phyloP scores from a whole-genome alignment of 2,888 invertebrate genomes.

The Encarsia formosa region DNA sequence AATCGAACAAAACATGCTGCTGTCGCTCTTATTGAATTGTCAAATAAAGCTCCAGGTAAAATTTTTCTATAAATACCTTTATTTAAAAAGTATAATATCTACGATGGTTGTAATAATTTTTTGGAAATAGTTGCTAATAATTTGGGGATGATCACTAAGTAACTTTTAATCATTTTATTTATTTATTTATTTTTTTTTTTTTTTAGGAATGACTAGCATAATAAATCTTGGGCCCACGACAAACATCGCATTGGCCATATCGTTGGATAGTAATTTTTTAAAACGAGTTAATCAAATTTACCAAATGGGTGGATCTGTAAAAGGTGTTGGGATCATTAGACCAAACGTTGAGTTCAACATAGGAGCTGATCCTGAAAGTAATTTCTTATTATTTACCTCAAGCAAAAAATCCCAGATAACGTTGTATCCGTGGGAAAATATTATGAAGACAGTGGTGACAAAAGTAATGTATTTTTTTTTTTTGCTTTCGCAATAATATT shows the following conservation, averaged over 20 bases:
- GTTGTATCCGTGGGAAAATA: constrained; percentile 56
- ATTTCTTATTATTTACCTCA: constrained; percentile 54
- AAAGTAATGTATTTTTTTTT: too few relatives aligned
- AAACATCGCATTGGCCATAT: constrained; percentile 55
- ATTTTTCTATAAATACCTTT: too few relatives aligned
- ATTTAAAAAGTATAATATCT: too few relatives aligned
- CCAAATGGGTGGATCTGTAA: constrained; percentile 46
- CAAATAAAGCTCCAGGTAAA: constrained; percentile 42
- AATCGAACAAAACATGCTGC: constrained; percentile 49
- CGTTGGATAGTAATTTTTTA: constrained; percentile 46
- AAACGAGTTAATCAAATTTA: constrained; percentile 40
- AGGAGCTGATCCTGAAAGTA: constrained; percentile 58
- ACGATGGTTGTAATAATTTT: too few relatives aligned
- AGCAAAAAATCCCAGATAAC: constrained; percentile 39
- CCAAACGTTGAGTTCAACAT: constrained; percentile 59
- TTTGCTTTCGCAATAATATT: too few relatives aligned
- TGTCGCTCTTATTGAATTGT: constrained; percentile 48
- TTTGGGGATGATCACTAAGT: too few relatives aligned
- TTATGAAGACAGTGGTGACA: constrained; percentile 25
- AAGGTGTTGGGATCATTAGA: constrained; percentile 13
- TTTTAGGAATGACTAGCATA: constrained; percentile 45
- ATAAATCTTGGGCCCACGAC: constrained; percentile 55
- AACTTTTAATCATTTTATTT: too few relatives aligned
- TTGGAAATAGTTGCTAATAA: too few relatives aligned
- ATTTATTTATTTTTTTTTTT: background rate